A percentile compares a stretch with the other conserved stretches of the same genome.
Evolutionary conservation across 2,113 vertebrate species (phyloP).

Genomic region (Scomber colias): DNA sequence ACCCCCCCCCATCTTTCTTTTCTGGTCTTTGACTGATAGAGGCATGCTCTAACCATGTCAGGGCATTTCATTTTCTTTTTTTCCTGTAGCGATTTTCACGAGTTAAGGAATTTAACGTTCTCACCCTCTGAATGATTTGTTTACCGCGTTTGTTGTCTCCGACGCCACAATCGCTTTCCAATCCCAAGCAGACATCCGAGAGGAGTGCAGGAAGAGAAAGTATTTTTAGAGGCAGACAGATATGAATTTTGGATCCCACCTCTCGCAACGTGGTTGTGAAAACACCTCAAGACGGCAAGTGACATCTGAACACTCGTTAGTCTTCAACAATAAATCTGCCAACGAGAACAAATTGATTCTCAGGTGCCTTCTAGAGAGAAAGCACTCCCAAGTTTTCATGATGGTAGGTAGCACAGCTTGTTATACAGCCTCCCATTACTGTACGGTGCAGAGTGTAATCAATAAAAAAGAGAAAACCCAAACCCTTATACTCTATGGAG

Average conservation of each 20-base stretch:
- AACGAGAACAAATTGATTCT: conserved; percentile 43
- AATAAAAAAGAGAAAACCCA: neutral
- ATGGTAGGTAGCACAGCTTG: conserved; percentile 6
- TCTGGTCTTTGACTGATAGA: neutral
- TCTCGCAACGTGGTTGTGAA: conserved; percentile 6
- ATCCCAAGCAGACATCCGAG: neutral
- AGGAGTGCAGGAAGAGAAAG: neutral
- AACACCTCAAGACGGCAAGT: conserved; percentile 1
- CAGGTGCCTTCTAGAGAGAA: conserved; percentile 6
- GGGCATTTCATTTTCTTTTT: neutral
- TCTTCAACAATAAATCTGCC: conserved; percentile 14
- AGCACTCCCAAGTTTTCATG: neutral
- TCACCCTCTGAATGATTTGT: conserved; percentile 13
- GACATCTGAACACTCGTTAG: conserved; percentile 25
- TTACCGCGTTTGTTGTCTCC: conserved; percentile 4
- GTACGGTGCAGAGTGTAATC: conserved; percentile 27
- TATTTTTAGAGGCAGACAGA: conserved; percentile 20
- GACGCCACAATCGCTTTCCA: conserved; percentile 1
- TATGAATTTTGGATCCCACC: neutral
- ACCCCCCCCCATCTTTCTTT: neutral
- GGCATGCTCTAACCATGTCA: neutral
- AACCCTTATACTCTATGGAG: conserved; percentile 4
- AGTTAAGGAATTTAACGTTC: conserved; percentile 10
- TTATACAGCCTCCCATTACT: conserved; percentile 22
- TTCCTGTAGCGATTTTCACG: neutral